phyloP scores from a whole-genome alignment of 2,797 vertebrate genomes.

The Eulemur mongoz region DNA sequence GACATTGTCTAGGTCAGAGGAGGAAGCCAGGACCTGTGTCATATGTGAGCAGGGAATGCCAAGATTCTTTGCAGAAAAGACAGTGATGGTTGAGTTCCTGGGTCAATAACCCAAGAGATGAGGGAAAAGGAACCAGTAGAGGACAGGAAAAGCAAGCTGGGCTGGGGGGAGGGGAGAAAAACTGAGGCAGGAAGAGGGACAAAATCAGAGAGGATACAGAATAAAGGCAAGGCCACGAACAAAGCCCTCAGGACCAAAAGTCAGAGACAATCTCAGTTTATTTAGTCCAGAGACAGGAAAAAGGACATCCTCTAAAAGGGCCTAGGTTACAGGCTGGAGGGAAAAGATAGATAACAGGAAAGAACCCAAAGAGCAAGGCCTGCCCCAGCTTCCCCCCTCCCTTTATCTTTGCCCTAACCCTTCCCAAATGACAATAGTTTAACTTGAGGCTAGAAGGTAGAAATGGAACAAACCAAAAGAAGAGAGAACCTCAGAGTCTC shows the following conservation, averaged over 20 bases:
- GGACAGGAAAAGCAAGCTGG: conserved; percentile 19
- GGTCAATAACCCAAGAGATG: background rate
- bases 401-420: background rate
- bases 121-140: background rate
- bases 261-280: conserved; percentile 3
- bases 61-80: background rate
- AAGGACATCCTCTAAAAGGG: conserved; percentile 57
- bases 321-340: conserved; percentile 34
- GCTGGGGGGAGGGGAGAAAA: background rate
- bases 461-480: background rate
- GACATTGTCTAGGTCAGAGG: background rate
- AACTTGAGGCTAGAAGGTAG: background rate
- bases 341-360: conserved; percentile 62
- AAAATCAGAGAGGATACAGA: conserved; percentile 21
- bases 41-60: background rate
- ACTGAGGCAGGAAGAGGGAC: conserved; percentile 4
- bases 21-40: background rate
- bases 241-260: conserved; percentile 19
- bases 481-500: background rate
- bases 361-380: conserved; percentile 13
- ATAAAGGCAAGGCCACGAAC: background rate
- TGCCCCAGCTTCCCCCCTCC: background rate
- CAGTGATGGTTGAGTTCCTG: background rate
- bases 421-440: background rate
- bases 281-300: conserved; percentile 65